Evolutionary conservation across 2,797 vertebrate species (phyloP), one percentile per base, ranked within the genome.

Genomic region (Setipinna tenuifilis): DNA sequence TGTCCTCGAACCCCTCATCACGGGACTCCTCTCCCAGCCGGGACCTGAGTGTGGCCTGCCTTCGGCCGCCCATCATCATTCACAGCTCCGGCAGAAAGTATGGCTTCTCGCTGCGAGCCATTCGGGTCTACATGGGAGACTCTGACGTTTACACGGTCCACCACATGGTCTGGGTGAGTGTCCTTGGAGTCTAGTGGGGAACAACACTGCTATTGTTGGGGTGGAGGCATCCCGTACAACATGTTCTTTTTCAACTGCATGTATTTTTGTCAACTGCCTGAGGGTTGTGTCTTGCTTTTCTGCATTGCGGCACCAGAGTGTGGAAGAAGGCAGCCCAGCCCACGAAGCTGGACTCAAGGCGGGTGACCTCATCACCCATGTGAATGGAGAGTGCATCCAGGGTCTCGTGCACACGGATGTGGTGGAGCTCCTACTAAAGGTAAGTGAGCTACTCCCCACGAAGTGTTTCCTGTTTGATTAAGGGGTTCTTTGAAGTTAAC

Each of bases 381-480:
- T 99, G 81, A 99, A 99, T 0, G 97, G 98, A 0, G 98, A 99
- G 90, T 97, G 97, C 0, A 97, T 99, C 50, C 94, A 97, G 91
- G 98, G 98, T 0, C 93, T 99, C 0, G 96, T 99, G 31, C 98
- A 99, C 92, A 97, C 96, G 16, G 98, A 99, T 0, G 97, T 98
- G 0, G 97, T 98, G 85, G 97, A 98, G 90, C 95, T 99, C 65
- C 94, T 98, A 89, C 95, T 99, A 35, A 99, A 98, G 97, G 98
- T 98, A 71, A 16, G 16, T n/a, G 1, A 25, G 21, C 41, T 31
- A 14, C 10, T 35, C 3, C 4, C 23, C 9, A 65, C 9, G 31
- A 21, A 41, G 5, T 78, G 35, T n/a, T 16, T 35, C 71, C 31
- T 78, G 17, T 4, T 44, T 19, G 19, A 59, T 21, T 44, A 19